phyloP scores from a whole-genome alignment of 2,113 vertebrate genomes.

The Progne subis region DNA sequence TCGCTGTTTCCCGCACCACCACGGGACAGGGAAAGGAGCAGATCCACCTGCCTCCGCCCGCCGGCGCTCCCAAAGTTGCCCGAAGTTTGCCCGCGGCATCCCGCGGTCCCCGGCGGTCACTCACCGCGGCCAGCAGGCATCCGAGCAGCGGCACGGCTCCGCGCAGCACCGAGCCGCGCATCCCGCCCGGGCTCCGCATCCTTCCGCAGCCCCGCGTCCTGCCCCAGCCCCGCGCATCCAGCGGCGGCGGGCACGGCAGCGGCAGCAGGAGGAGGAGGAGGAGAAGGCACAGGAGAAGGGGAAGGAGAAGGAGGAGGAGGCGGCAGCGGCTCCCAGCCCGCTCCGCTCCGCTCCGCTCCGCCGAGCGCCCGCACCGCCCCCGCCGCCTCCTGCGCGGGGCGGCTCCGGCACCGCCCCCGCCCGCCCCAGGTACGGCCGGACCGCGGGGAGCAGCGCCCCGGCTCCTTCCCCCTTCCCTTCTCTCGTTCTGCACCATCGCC shows the following conservation, averaged over 20 bases:
- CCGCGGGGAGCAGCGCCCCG: neutral
- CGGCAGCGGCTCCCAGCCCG: neutral
- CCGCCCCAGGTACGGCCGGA: neutral
- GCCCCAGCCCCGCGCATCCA: neutral
- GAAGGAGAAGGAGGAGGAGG: neutral
- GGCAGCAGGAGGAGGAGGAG: rapidly evolving
- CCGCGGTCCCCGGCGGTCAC: neutral
- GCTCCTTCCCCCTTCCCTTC: no score
- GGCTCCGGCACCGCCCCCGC: neutral
- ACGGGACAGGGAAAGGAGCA: rapidly evolving
- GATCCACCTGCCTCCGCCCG: neutral
- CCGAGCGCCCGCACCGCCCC: neutral
- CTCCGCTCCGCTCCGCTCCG: neutral
- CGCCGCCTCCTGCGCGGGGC: neutral
- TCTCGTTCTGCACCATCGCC: no score
- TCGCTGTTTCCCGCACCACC: rapidly evolving
- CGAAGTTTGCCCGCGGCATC: constrained; percentile 3
- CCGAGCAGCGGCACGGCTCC: neutral
- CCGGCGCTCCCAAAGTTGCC: neutral
- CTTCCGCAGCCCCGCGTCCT: neutral
- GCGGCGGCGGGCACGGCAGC: neutral
- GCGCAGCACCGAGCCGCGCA: neutral
- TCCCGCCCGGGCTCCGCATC: neutral
- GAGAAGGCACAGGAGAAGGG: neutral
- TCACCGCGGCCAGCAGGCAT: constrained; percentile 32